phyloP scores from a whole-genome alignment of 2,113 vertebrate species.

The Semnornis frantzii region DNA sequence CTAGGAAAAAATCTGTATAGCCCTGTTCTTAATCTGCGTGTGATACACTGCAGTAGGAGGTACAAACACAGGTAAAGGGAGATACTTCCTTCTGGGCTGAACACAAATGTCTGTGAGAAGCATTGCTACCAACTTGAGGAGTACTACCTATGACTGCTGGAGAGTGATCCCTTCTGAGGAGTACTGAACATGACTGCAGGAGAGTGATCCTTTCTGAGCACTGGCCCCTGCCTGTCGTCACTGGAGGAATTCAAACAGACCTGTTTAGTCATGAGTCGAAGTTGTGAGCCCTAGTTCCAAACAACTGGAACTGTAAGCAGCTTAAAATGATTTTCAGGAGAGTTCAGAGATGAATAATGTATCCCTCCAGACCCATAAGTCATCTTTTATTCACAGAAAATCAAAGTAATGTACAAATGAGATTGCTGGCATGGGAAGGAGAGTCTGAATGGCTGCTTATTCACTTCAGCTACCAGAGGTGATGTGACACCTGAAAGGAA shows the following conservation, averaged over 20 bases:
- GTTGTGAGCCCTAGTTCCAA: neutral
- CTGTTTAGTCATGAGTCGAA: conserved; percentile 8
- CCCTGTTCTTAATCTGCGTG: accelerated
- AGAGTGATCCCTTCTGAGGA: neutral
- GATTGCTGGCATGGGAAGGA: neutral
- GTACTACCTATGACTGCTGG: neutral
- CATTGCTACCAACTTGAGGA: neutral
- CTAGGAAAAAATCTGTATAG: neutral
- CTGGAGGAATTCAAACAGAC: neutral
- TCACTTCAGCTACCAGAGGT: neutral
- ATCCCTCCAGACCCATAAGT: neutral
- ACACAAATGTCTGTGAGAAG: neutral
- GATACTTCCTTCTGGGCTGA: neutral
- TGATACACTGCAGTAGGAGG: neutral
- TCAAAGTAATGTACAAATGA: neutral
- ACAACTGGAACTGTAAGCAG: neutral
- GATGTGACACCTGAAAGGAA: neutral
- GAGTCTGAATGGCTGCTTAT: neutral
- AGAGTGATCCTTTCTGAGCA: neutral
- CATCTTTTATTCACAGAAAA: conserved; percentile 18
- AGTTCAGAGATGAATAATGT: neutral
- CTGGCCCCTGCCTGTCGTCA: neutral
- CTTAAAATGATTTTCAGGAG: neutral
- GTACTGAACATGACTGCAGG: neutral
- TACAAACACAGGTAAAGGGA: neutral